phyloP scores from a whole-genome alignment of 2,888 invertebrate species.

The Aspidiotus rigidus region DNA sequence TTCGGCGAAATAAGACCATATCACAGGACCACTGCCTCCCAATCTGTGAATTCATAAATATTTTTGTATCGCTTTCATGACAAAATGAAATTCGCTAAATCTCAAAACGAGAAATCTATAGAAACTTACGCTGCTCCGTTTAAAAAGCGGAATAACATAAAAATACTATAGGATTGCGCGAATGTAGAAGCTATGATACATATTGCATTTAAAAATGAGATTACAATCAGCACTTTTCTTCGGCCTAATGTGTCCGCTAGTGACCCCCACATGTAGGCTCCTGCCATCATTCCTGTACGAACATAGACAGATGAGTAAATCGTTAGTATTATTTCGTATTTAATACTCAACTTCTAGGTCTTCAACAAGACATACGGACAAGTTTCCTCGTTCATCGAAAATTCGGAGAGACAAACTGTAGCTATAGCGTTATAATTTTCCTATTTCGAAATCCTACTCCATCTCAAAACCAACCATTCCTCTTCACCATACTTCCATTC shows the following conservation, averaged over 20 bases:
- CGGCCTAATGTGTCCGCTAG: slow-evolving; percentile 81
- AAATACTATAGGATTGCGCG: slow-evolving; percentile 76
- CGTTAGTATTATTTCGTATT: no score
- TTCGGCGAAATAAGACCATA: slow-evolving; percentile 92
- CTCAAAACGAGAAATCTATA: neutral
- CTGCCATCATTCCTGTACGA: slow-evolving; percentile 75
- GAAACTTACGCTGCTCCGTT: slow-evolving; percentile 85
- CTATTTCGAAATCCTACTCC: neutral
- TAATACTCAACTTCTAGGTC: no score
- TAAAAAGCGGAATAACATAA: slow-evolving; percentile 81
- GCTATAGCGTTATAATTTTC: no score
- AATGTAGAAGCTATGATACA: slow-evolving; percentile 86
- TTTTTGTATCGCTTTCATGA: neutral
- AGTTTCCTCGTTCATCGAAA: no score
- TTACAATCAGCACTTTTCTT: slow-evolving; percentile 76
- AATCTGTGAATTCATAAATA: slow-evolving; percentile 50
- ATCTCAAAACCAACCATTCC: neutral
- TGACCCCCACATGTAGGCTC: slow-evolving; percentile 86
- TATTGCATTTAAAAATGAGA: slow-evolving; percentile 78
- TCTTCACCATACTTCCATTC: slow-evolving; percentile 20
- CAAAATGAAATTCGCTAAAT: slow-evolving; percentile 2
- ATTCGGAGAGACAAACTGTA: no score
- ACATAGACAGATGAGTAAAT: no score
- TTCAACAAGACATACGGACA: no score
- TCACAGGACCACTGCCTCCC: slow-evolving; percentile 83